Base-by-base conservation (phyloP, 2,797 vertebrate genomes). In the Danio tinwini region DNA sequence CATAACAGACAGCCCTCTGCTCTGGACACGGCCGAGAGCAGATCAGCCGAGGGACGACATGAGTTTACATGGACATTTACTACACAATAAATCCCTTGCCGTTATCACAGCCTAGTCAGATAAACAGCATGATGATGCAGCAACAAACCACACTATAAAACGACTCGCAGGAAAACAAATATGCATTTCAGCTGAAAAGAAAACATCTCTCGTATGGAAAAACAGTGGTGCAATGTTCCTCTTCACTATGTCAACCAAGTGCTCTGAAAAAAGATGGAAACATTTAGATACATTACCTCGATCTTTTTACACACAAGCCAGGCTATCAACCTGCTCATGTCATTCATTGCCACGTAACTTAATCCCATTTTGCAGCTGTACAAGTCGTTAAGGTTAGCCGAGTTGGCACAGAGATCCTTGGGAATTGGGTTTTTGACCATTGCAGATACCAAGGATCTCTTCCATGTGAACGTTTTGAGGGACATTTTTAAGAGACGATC, bases 271-370 rank as follows among this genome's bases (percentile, higher is more conserved):
- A 84, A 80, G 85, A 83, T 81, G 74, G 81, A 83, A 88, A 89
- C 21, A 45, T 89, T 89, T 86, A 82, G 88, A 75, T 81, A 71
- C 65, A 74, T 74, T 55, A 65, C 84, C 88, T 92, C 90, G 86
- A 87, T 89, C 89, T 92, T 78, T 74, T 82, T 79, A 74, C 83
- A 65, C 63, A 59, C 81, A 80, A 86, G 85, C 79, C 75, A 29
- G 29, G 29, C 29, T 76, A 73, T 82, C 90, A 95, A 96, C 95
- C 95, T 96, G 96, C 91, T 93, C 89, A 92, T 93, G 92, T 95
- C 93, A 92, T 93, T 96, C 95, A 95, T 83, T 76, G 82, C 85
- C 52, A 69, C 86, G 90, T 95, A 97, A 96, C 90, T 87, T 78
- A 93, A 96, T n/a, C 85, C 91, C 83, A 21, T 78, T 29, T 78